A percentile compares a stretch with the other conserved stretches of the same genome.
These are phyloP conservation scores for Drosophila longiperda DNA, from an alignment of 2,888 invertebrate species.

Conservation along the genomic window DNA sequence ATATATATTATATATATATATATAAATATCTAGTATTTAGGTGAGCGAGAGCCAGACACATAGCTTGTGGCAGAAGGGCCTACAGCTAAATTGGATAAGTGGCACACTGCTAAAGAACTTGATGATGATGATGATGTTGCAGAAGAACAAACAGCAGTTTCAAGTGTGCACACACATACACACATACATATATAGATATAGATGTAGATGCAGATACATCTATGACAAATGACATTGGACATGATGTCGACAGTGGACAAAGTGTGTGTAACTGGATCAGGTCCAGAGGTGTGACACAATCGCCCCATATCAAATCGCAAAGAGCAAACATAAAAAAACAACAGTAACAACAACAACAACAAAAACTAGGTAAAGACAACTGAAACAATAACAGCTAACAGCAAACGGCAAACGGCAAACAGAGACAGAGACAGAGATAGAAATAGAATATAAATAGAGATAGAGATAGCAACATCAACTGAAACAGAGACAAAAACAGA, in stretches of 20 bases:
- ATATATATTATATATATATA: too few species aligned
- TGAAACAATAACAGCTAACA: conserved; percentile 25
- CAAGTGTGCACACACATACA: conserved; percentile 32
- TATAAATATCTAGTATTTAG: neutral
- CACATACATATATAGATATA: neutral
- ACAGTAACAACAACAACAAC: conserved; percentile 31
- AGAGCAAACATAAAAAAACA: conserved; percentile 3
- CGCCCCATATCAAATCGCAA: conserved; percentile 68
- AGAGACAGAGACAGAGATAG: conserved; percentile 11
- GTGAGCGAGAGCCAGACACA: conserved; percentile 3
- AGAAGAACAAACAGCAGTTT: conserved; percentile 18
- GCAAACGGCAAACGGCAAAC: neutral
- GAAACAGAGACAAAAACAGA: neutral
- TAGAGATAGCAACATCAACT: conserved; percentile 6
- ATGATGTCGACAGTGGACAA: conserved; percentile 24
- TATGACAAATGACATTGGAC: conserved; percentile 75
- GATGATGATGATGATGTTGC: neutral
- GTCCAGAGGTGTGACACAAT: conserved; percentile 72
- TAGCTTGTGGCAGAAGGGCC: conserved; percentile 20
- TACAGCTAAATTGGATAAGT: conserved; percentile 16
- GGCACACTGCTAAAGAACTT: conserved; percentile 19
- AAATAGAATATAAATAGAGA: conserved; percentile 1
- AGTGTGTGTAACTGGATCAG: conserved; percentile 45
- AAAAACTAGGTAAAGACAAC: conserved; percentile 20
- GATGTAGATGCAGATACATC: conserved; percentile 23